Base-by-base conservation (phyloP, 2,797 vertebrate genomes). In the Pantherophis alleghaniensis region DNA sequence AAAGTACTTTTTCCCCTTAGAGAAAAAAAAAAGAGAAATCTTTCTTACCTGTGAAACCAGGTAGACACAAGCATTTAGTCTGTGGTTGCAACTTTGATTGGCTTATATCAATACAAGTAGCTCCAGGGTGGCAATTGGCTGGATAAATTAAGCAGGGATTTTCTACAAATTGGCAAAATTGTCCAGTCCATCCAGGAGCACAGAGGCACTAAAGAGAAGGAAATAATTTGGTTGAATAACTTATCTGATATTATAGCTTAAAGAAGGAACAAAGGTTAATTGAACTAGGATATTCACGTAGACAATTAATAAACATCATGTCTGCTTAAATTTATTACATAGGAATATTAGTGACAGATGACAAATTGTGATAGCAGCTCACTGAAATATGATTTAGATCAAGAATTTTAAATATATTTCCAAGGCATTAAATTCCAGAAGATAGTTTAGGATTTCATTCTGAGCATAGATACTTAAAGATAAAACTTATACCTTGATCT, bases 161-260 rank as follows among this genome's bases (percentile, higher is more conserved):
- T 90, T 96, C 97, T 86, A 97, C 97, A 95, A 98, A 97, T 42
- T 98, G 98, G 96, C 98, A 98, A 57, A 98, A 97, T 96, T 98
- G 96, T 94, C 97, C 98, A 9, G 94, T 97, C 98, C 97, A 98
- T 88, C 98, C 98, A 28, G 97, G 96, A 91, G 95, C 96, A 94
- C 98, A 99, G 93, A 98, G 94, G 90, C 98, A 98, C 98, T 99
- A 96, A 95, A 92, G 91, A 47, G 55, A 87, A 2, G 95, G 26
- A 60, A 88, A 91, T 61, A 0, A 87, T 2, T 37, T 57, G 51
- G n/a, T 0, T 32, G 37, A 88, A 94, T 83, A 61, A 66, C 18
- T 42, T 16, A 28, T 79, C 1, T 93, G 7, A 1, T 86, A 26
- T 86, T 92, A 94, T 56, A 55, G 0, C n/a, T 18, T 20, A 61